Evolutionary conservation across 2,113 vertebrate genomes (phyloP).

Genomic region (Hemiscyllium ocellatum): DNA sequence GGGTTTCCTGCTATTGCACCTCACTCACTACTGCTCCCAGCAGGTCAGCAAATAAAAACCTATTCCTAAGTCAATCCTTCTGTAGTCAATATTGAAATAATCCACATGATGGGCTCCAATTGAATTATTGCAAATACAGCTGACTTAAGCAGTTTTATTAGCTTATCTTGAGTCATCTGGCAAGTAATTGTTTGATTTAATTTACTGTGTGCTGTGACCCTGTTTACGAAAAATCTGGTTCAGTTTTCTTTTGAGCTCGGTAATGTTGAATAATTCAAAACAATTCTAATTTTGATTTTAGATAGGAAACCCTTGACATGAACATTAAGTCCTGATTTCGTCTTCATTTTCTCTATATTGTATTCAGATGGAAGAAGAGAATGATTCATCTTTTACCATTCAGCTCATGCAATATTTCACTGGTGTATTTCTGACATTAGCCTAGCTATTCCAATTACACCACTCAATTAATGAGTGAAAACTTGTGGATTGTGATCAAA

Average conservation of each 20-base stretch:
- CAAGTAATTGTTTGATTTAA: background rate
- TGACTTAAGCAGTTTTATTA: background rate
- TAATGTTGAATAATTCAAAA: background rate
- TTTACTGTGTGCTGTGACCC: background rate
- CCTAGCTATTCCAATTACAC: background rate
- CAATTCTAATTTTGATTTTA: background rate
- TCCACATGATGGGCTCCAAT: background rate
- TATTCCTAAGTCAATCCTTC: background rate
- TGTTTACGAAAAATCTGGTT: background rate
- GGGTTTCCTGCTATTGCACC: too few relatives aligned
- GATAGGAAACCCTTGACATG: background rate
- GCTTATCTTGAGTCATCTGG: background rate
- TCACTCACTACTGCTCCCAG: too few relatives aligned
- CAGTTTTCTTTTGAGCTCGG: background rate
- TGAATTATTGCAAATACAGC: background rate
- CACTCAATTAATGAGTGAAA: background rate
- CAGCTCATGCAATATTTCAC: background rate
- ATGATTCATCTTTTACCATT: background rate
- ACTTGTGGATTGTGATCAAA: background rate
- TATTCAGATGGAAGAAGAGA: background rate
- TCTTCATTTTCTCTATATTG: background rate
- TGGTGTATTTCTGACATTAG: background rate
- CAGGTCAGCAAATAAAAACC: too few relatives aligned
- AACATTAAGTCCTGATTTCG: background rate
- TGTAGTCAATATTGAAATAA: background rate